Evolutionary conservation across 2,888 invertebrate species (phyloP).

Genomic region (Nyleta sp.): DNA sequence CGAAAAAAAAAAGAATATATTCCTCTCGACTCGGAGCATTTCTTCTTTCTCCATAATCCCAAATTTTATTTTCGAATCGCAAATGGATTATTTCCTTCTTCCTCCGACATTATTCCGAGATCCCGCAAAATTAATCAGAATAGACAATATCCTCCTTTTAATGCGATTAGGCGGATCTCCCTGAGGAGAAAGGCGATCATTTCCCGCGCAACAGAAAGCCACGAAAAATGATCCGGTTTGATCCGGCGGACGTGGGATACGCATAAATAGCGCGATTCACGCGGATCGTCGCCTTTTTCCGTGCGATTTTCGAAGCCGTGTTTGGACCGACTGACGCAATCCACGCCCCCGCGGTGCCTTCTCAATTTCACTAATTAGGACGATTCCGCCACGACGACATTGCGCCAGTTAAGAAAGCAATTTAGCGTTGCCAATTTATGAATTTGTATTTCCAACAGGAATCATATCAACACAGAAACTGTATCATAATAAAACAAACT

Average conservation of each 20-base stretch:
- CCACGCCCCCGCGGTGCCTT: conserved; percentile 31
- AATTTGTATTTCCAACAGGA: conserved; percentile 4
- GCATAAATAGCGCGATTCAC: conserved; percentile 1
- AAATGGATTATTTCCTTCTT: conserved; percentile 1
- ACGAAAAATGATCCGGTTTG: conserved; percentile 62
- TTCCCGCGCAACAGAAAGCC: conserved; percentile 13
- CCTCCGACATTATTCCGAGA: conserved; percentile 25
- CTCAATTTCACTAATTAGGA: conserved; percentile 57
- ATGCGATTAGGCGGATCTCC: conserved; percentile 70
- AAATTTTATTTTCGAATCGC: background rate
- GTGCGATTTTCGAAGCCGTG: conserved; percentile 16
- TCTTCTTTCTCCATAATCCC: too few species aligned
- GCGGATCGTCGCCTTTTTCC: background rate
- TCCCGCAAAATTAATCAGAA: conserved; percentile 69
- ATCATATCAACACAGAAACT: too few species aligned
- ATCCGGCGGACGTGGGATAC: background rate
- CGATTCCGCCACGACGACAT: conserved; percentile 21
- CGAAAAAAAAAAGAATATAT: conserved; percentile 3
- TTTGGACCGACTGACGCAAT: conserved; percentile 21
- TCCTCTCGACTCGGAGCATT: background rate
- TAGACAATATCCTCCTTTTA: conserved; percentile 70
- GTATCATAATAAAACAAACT: too few species aligned
- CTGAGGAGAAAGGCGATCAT: conserved; percentile 28
- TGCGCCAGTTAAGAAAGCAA: conserved; percentile 32
- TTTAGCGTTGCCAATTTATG: conserved; percentile 2